Conservation (phyloP, 2,113 vertebrate genomes). For the Rhabdornis inornatus region DNA sequence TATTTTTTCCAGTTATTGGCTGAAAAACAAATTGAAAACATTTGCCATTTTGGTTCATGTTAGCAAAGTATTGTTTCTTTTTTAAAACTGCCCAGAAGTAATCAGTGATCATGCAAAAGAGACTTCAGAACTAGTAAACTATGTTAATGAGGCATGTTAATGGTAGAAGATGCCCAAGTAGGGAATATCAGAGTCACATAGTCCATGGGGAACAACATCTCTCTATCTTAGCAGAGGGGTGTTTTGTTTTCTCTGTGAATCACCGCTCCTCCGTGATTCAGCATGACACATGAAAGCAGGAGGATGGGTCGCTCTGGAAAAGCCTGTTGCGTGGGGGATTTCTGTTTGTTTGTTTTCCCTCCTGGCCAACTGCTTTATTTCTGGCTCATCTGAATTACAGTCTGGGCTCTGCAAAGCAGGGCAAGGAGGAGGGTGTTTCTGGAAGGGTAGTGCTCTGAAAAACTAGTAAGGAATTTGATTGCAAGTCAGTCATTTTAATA, state of each 20-base stretch:
- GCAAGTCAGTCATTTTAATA: not conserved
- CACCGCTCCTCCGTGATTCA: not conserved
- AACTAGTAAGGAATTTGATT: not conserved
- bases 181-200: not conserved
- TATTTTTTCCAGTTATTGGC: not conserved
- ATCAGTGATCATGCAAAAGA: not conserved
- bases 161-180: not conserved
- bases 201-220: not conserved
- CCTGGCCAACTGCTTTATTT: slow-evolving; percentile 47
- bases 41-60: not conserved
- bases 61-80: not conserved
- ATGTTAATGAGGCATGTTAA: not conserved
- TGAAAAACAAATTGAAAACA: not conserved
- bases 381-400: slow-evolving; percentile 10
- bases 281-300: slow-evolving; percentile 21
- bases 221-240: not conserved
- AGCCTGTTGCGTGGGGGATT: not conserved
- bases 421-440: not conserved
- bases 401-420: not conserved
- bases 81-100: not conserved
- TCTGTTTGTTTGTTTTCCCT: slow-evolving; percentile 59
- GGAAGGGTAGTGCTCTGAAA: not conserved
- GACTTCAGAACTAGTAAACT: not conserved
- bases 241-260: slow-evolving; percentile 29
- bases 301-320: not conserved